Evolutionary conservation across 2,797 vertebrate species (phyloP), one percentile per base, ranked within the genome.

Genomic region (Falco novaeseelandiae): DNA sequence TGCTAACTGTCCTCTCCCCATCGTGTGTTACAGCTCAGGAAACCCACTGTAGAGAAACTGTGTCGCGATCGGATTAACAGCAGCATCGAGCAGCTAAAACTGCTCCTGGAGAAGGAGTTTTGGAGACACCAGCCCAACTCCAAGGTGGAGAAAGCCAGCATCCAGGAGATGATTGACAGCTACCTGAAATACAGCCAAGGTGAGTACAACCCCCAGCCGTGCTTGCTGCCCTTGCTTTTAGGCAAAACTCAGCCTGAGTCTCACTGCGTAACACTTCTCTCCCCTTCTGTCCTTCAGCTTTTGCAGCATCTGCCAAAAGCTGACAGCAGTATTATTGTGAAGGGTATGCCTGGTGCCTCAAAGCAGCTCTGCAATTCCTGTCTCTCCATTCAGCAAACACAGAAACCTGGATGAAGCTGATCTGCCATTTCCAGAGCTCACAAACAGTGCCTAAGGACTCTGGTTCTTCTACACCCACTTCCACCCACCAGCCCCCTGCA

Each of bases 71-170:
- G 96, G 25, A 97, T 97, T 83, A 97, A 98, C 91, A 94, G 57
- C 97, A 98, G 8, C 95, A 97, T 97, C 11, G 96, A 97, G 74
- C 98, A 98, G 96, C 98, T 98, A 91, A 98, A 98, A 88, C 90
- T 97, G 97, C 95, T 98, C 49, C 97, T 98, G 97, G 95, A 97
- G 95, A 96, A 97, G 95, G 98, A 98, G 93, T 98, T 98, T 72
- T 97, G 98, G 76, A 96, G 98, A 40, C 97, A 98, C 40, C 96
- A 96, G 69, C 98, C 98, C 15, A 97, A 96, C 89, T 98, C 98
- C 7, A 99, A 99, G 97, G 98, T 99, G 72, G 98, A 99, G 96
- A 99, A 99, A 96, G 98, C 98, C 0, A 98, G 98, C 96, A 98
- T 98, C 93, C 83, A 98, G 96, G 98, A 99, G 96, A 99, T 98